Evolutionary conservation across 2,113 vertebrate species (phyloP).

Genomic region (Campylomormyrus numenius): DNA sequence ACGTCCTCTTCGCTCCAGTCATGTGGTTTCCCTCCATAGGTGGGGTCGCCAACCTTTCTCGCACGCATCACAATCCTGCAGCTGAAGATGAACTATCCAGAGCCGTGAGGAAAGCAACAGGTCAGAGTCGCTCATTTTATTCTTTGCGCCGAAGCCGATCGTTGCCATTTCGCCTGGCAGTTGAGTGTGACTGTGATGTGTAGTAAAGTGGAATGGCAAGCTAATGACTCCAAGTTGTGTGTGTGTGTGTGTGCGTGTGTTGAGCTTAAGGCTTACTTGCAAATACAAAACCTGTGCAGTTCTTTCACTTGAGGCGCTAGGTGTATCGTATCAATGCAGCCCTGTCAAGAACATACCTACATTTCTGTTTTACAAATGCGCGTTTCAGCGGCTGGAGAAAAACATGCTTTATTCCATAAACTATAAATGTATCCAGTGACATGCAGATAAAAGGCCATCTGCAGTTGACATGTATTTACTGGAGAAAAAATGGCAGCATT

Average conservation of each 20-base stretch:
- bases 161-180: not conserved
- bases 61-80: slow-evolving; percentile 35
- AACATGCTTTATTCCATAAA: not conserved
- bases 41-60: slow-evolving; percentile 2
- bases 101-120: slow-evolving; percentile 56
- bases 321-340: not conserved
- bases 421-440: not conserved
- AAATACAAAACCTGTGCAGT: not conserved
- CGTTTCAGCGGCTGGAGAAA: not conserved
- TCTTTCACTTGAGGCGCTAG: slow-evolving; percentile 12
- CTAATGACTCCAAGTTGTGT: not conserved
- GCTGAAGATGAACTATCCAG: slow-evolving; percentile 5
- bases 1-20: slow-evolving; percentile 20
- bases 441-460: not conserved
- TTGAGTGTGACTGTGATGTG: not conserved
- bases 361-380: not conserved
- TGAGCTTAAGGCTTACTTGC: not conserved
- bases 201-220: not conserved
- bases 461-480: not conserved
- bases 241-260: not conserved
- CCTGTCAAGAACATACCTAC: not conserved
- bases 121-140: slow-evolving; percentile 39
- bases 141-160: slow-evolving; percentile 1
- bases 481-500: not conserved
- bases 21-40: not conserved